Evolutionary conservation across 2,113 vertebrate genomes (phyloP).

Genomic region (Calidris pygmaea): DNA sequence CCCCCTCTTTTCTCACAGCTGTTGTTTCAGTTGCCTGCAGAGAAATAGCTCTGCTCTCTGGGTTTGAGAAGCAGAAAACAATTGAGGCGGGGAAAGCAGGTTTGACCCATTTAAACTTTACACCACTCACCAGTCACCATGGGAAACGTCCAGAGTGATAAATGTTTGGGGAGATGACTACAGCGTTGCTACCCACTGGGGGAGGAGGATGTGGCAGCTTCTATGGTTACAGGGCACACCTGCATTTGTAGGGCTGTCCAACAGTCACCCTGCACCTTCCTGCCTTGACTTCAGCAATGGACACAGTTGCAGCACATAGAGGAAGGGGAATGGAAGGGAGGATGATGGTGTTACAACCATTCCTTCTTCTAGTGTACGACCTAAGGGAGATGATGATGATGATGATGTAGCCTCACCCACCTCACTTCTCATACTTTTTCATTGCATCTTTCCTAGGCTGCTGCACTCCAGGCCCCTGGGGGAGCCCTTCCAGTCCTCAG

Average conservation of each 20-base stretch:
- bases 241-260: not conserved
- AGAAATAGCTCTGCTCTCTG: not conserved
- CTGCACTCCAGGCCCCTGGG: fast-evolving
- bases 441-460: not conserved
- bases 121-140: fast-evolving
- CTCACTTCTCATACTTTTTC: not conserved
- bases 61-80: not conserved
- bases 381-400: not conserved
- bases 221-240: not conserved
- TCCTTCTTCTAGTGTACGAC: not conserved
- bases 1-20: not conserved
- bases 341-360: not conserved
- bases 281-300: not conserved
- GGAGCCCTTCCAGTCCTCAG: too few species aligned
- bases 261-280: not conserved
- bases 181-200: not conserved
- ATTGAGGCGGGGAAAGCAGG: fast-evolving
- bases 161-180: not conserved
- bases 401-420: not conserved
- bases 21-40: not conserved
- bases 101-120: not conserved
- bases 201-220: not conserved
- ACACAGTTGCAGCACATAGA: not conserved
- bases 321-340: not conserved
- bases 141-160: too few species aligned